Percentiles rank a stretch among this genome's conserved stretches.
These are phyloP conservation scores for Phymatocera aterrima DNA, from an alignment of 2,888 invertebrate genomes.

Conservation along the genomic window DNA sequence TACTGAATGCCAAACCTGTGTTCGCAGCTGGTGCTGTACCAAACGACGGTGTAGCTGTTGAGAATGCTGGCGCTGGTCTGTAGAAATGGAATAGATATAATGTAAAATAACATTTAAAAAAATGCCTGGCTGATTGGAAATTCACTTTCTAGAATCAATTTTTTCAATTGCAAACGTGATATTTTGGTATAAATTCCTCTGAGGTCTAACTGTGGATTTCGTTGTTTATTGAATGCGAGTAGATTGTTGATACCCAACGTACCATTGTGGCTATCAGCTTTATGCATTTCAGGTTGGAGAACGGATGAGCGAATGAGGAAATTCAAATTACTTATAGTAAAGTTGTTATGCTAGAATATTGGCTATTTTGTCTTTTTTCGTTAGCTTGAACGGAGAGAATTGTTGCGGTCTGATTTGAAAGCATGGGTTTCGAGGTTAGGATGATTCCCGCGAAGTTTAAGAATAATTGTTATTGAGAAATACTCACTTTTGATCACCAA, in stretches of 20 bases:
- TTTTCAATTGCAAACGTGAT: too few relatives aligned
- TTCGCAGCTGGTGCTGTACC: slow-evolving; percentile 57
- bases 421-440: slow-evolving; percentile 48
- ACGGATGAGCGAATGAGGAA: not conserved
- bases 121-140: slow-evolving; percentile 53
- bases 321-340: not conserved
- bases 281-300: not conserved
- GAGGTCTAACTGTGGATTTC: not conserved
- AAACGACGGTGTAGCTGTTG: slow-evolving; percentile 58
- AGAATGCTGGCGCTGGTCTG: slow-evolving; percentile 53
- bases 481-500: slow-evolving; percentile 65
- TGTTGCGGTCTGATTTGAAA: not conserved
- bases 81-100: not conserved
- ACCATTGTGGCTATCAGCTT: not conserved
- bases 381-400: not conserved
- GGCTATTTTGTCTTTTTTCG: too few relatives aligned
- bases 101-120: not conserved
- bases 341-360: not conserved
- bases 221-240: not conserved
- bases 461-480: not conserved
- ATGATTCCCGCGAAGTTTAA: slow-evolving; percentile 48
- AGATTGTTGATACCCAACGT: not conserved
- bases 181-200: slow-evolving; percentile 23
- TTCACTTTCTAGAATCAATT: too few relatives aligned
- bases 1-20: slow-evolving; percentile 61